A percentile compares a stretch with the other conserved stretches of the same genome.
phyloP scores from a whole-genome alignment of 35 echinoderm and acorn worm species.

The Heliocidaris erythrogramma region DNA sequence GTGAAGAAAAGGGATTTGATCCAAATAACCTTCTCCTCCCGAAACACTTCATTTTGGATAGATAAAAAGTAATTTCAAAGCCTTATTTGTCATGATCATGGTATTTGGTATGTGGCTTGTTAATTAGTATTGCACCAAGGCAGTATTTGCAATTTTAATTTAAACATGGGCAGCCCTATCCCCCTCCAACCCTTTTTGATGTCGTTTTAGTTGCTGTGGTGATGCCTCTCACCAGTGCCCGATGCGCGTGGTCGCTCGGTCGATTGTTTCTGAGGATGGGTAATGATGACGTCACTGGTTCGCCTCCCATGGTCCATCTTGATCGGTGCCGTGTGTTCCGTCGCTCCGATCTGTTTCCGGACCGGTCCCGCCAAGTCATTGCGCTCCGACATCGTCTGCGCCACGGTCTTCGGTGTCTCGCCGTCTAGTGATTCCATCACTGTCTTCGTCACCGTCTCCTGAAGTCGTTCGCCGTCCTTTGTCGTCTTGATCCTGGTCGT shows the following conservation, averaged over 20 bases:
- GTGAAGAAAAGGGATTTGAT: neutral
- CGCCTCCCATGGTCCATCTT: constrained; percentile 36
- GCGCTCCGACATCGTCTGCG: constrained; percentile 53
- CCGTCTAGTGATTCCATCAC: constrained; percentile 67
- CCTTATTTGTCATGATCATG: neutral
- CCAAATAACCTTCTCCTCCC: neutral
- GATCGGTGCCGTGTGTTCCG: neutral
- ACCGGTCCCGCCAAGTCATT: neutral
- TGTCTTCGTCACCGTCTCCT: constrained; percentile 78
- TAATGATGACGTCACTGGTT: constrained; percentile 43
- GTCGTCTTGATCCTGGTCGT: constrained; percentile 64
- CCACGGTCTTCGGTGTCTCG: constrained; percentile 47
- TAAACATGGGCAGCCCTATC: neutral
- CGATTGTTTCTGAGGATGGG: neutral
- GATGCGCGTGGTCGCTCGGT: neutral
- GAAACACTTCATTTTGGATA: neutral
- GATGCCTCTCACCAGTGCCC: constrained; percentile 27
- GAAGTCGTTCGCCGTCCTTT: constrained; percentile 56
- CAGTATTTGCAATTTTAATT: no score
- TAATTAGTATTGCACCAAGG: no score
- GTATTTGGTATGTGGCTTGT: neutral
- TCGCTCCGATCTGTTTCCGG: neutral
- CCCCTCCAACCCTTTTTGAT: neutral
- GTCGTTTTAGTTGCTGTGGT: neutral
- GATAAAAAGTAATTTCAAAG: no score